Base-by-base conservation (phyloP, 1,140 invertebrate genomes). In the Asobara japonica region DNA sequence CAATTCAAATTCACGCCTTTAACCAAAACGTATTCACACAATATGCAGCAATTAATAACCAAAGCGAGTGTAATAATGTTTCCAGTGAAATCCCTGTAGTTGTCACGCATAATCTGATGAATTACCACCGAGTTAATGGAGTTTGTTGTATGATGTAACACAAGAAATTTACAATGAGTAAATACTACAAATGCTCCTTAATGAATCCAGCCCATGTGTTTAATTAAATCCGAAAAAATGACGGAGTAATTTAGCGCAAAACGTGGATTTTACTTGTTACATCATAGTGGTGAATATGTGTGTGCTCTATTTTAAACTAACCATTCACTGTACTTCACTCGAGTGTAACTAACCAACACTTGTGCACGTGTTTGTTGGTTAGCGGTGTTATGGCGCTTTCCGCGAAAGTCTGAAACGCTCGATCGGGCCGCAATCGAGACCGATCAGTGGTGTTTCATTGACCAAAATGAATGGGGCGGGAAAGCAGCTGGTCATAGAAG, bases 241-340 rank as follows among this genome's bases (percentile, higher is more conserved):
- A 56, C 22, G 2, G 51, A 27, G 6, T 56, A 56, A 56, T 56
- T 22, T 18, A 56, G 22, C 25, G 25, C 48, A 29, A 51, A 29
- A 33, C 31, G 27, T 66, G 16, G 33, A n/a, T 25, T 66, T 18
- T 41, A 36, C 3, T 41, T 13, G 33, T 69, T 65, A 68, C 27
- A 68, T 68, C 38, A 25, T 30, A 68, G 29, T 51, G 16, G 20
- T 48, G 61, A 30, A 13, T 31, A 20, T 20, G 18, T 30, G 20
- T 66, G 16, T 67, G 30, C 79, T 82, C 78, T 83, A 83, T 83
- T 84, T 83, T 82, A 83, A 83, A 81, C 79, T 77, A 56, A 81
- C 79, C 81, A 82, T 83, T 84, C 76, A 84, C 80, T 74, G 65
- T 78, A 78, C 78, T 84, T 75, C 82, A 82, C 78, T 84, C 81